Conservation (phyloP, 2,113 vertebrate genomes). For the Piaya cayana region DNA sequence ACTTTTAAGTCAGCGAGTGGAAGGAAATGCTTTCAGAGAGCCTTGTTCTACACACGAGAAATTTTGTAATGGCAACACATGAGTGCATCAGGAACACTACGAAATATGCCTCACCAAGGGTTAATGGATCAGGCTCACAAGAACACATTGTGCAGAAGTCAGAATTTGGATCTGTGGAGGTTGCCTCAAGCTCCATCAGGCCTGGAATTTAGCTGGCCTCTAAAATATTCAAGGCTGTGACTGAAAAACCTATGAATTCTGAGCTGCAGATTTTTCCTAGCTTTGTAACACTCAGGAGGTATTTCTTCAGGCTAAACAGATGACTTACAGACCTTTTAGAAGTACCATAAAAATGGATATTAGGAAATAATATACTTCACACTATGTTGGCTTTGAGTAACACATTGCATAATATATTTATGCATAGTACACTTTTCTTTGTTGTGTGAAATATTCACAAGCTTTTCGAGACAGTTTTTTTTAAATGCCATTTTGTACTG, state of each 20-base stretch:
- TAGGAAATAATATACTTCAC: slow-evolving; percentile 26
- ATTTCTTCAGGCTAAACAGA: slow-evolving; percentile 49
- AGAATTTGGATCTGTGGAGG: neutral
- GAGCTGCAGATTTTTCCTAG: slow-evolving; percentile 8
- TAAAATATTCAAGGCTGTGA: neutral
- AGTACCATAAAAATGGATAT: slow-evolving; percentile 10
- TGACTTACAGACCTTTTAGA: slow-evolving; percentile 50
- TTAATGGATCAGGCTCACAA: neutral
- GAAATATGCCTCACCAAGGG: neutral
- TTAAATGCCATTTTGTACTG: neutral
- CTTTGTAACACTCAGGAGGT: slow-evolving; percentile 8
- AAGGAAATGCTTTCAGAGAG: no score
- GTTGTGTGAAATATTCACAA: slow-evolving; percentile 19
- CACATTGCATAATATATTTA: neutral
- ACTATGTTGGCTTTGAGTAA: neutral
- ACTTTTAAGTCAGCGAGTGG: no score
- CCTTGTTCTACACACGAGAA: neutral
- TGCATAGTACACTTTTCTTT: neutral
- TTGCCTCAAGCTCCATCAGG: neutral
- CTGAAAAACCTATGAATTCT: slow-evolving; percentile 15
- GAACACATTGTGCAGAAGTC: neutral
- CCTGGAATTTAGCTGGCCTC: neutral
- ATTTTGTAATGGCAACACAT: neutral
- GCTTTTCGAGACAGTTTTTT: neutral
- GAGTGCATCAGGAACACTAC: neutral